Evolutionary conservation across 2,888 invertebrate species (phyloP), one percentile per base, ranked within the genome.

Genomic region (Epinotia demarniana): DNA sequence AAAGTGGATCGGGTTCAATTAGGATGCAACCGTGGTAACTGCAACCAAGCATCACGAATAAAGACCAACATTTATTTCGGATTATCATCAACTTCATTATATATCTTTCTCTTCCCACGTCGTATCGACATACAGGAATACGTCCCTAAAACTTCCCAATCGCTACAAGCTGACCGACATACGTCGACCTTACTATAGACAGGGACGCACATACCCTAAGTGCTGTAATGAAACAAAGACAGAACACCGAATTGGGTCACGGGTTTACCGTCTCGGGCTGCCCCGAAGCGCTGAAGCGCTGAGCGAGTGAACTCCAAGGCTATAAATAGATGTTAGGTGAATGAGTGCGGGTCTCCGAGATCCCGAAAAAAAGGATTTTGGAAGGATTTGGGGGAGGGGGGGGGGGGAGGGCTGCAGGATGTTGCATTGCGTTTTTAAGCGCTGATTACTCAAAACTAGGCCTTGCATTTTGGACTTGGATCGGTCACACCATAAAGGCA

Each of bases 121-220:
- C 68, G 46, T 77, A 78, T 77, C 72, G 78, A 66, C 23, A 70
- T 18, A 70, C 12, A 11, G 3, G 4, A 6, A 19, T 73, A 71
- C 89, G 83, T 79, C 90, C 82, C 87, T 90, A 85, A 23, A 66
- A 70, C 85, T 89, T 90, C 88, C 90, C 88, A 89, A 90, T 89
- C 88, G 88, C 89, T 90, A 90, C 88, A 87, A 87, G 85, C 87
- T 92, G 92, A 91, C 92, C 92, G 92, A 92, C 89, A 90, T 93
- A 90, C 87, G 84, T 82, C 91, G 92, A 92, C 92, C 92, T 92
- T 92, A 91, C 87, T 83, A 86, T 79, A 81, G 86, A 90, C 67
- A 81, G 84, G 83, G 91, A 92, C 77, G 75, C 70, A 77, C 68
- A 78, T 82, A 89, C 77, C 77, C 70, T 46, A 57, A 72, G 55